These are phyloP conservation scores for Colaptes auratus DNA, from an alignment of 2,113 vertebrate species.

Conservation along the genomic window DNA sequence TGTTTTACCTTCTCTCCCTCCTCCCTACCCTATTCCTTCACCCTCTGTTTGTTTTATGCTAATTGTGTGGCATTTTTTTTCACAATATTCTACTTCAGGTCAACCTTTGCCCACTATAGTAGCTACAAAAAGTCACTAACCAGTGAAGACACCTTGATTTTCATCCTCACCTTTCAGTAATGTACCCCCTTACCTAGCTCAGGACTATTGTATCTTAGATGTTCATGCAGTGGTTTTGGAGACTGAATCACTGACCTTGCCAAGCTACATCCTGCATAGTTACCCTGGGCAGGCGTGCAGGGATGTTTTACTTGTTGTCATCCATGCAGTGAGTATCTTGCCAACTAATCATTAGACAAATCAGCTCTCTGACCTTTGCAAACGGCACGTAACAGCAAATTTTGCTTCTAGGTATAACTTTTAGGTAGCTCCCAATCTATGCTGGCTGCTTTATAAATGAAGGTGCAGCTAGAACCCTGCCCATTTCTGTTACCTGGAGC, in stretches of 20 bases:
- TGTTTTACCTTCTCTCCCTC: constrained; percentile 11
- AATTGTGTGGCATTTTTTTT: constrained; percentile 14
- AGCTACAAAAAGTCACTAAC: neutral
- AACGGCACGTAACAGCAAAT: neutral
- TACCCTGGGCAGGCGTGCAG: neutral
- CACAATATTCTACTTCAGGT: constrained; percentile 7
- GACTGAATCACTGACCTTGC: neutral
- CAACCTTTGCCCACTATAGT: neutral
- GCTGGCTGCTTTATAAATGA: neutral
- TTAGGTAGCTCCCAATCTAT: neutral
- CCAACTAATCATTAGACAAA: constrained; percentile 49
- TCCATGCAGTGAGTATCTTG: neutral
- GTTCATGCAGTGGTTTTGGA: neutral
- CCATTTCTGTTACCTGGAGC: neutral
- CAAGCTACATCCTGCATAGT: accelerated
- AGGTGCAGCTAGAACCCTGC: neutral
- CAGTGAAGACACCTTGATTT: neutral
- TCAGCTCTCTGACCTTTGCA: constrained; percentile 49
- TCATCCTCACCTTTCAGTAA: neutral
- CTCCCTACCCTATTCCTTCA: neutral
- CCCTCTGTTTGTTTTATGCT: constrained; percentile 34
- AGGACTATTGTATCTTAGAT: neutral
- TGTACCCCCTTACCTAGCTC: neutral
- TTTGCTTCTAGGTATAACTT: constrained; percentile 30
- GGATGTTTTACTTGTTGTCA: constrained; percentile 6